phyloP scores from a whole-genome alignment of 2,113 vertebrate species.

The Mohoua ochrocephala region DNA sequence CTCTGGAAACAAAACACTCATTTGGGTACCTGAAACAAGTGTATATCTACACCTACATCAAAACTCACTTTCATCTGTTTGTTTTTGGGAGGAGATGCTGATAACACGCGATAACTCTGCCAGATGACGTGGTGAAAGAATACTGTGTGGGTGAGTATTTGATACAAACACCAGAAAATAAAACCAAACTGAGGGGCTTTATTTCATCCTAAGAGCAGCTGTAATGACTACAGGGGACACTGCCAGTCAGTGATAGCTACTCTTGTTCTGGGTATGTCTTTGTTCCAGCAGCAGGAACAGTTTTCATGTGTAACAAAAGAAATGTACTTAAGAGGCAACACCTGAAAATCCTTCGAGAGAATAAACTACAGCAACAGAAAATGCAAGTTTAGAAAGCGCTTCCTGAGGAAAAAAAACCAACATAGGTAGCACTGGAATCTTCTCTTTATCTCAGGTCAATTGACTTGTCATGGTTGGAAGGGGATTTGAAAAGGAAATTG shows the following conservation, averaged over 20 bases:
- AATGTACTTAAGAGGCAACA: slow-evolving; percentile 55
- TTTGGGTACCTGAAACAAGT: neutral
- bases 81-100: neutral
- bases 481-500: slow-evolving; percentile 55
- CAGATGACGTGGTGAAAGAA: neutral
- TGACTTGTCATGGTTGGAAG: slow-evolving; percentile 33
- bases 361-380: slow-evolving; percentile 27
- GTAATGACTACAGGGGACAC: slow-evolving; percentile 56
- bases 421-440: slow-evolving; percentile 39
- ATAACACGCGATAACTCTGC: neutral
- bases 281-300: slow-evolving; percentile 62
- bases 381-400: slow-evolving; percentile 5
- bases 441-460: slow-evolving; percentile 38
- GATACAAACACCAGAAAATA: slow-evolving; percentile 9
- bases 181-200: neutral
- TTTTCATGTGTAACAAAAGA: slow-evolving; percentile 49
- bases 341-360: slow-evolving; percentile 32
- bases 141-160: neutral
- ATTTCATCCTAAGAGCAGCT: slow-evolving; percentile 6
- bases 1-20: neutral
- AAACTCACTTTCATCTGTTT: neutral
- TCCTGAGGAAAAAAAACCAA: neutral
- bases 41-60: neutral
- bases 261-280: slow-evolving; percentile 46
- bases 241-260: slow-evolving; percentile 1